Evolutionary conservation across 2,797 vertebrate species (phyloP), one percentile per base, ranked within the genome.

Genomic region (Lutjanus campechanus): DNA sequence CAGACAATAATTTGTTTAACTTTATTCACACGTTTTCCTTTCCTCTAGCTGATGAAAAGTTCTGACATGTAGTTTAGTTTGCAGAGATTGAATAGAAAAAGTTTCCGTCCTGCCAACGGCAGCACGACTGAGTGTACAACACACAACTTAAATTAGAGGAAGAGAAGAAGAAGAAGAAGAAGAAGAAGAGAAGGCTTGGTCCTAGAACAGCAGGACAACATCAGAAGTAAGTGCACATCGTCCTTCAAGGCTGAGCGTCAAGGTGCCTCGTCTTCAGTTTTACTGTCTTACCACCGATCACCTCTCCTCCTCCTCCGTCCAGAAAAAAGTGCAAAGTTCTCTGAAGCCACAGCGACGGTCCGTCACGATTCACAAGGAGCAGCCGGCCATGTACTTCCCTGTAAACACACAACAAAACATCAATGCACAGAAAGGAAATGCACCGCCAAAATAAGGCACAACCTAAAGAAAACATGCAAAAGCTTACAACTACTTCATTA

Each of bases 371-470:
- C 90, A 96, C 88, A 96, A 67, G 40, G 94, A 94, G 89, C 96
- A 96, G 82, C 95, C 94, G 0, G 95, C 96, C 94, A 96, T 95
- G 86, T 96, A 96, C 85, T 96, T 96, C 76, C 96, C 96, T 96
- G 91, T 53, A 73, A 69, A 84, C 20, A 78, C 29, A 61, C 1
- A 11, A 11, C 13, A 56, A 13, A 65, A n/a, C 29, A 36, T 17
- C 2, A 29, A 10, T 72, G 8, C 11, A 20, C 11, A 80, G 25
- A 10, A 15, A 60, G 19, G n/a, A 41, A n/a, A 54, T 0, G 20
- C 19, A 41, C 9, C 0, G 8, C 2, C 29, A 71, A 61, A 20
- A 20, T 49, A 49, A 47, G 8, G 4, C 50, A 11, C 44, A 50
- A 50, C 46, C 62, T 49, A n/a, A 36, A n/a, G 2, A 15, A 41